Evolutionary conservation across 2,888 invertebrate genomes (phyloP).

Genomic region (Nemotelus nigrinus): DNA sequence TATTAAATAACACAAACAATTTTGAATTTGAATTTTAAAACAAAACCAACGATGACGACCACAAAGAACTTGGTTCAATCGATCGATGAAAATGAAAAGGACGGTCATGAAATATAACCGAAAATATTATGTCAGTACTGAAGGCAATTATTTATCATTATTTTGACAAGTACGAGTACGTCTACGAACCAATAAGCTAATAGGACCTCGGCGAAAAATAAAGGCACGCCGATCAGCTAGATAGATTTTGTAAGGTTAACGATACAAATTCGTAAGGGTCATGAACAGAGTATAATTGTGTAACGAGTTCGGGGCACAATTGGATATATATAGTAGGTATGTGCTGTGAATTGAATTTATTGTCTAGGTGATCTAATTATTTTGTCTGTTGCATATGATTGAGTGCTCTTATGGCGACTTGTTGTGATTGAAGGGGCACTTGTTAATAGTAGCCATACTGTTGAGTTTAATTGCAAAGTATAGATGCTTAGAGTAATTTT

Average conservation of each 20-base stretch:
- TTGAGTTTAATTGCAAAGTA: no score
- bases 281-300: constrained; percentile 3
- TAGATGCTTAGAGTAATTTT: no score
- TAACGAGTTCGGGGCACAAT: constrained; percentile 5
- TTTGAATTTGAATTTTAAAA: no score
- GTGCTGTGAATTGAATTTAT: no score
- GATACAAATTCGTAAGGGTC: constrained; percentile 29
- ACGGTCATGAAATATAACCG: constrained; percentile 5
- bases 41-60: no score
- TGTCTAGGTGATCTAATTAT: no score
- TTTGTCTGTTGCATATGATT: no score
- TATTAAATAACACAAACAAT: no score
- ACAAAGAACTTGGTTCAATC: no score
- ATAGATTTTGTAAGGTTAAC: constrained; percentile 22
- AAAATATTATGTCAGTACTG: constrained; percentile 13
- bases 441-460: no score
- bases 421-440: no score
- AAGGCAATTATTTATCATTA: constrained; percentile 35
- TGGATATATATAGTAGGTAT: background rate
- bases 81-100: background rate
- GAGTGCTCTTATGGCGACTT: no score
- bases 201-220: background rate
- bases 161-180: constrained; percentile 17
- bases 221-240: background rate
- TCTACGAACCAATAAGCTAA: constrained; percentile 3